Conservation (phyloP, 1,140 invertebrate genomes). For the Littorina saxatilis region DNA sequence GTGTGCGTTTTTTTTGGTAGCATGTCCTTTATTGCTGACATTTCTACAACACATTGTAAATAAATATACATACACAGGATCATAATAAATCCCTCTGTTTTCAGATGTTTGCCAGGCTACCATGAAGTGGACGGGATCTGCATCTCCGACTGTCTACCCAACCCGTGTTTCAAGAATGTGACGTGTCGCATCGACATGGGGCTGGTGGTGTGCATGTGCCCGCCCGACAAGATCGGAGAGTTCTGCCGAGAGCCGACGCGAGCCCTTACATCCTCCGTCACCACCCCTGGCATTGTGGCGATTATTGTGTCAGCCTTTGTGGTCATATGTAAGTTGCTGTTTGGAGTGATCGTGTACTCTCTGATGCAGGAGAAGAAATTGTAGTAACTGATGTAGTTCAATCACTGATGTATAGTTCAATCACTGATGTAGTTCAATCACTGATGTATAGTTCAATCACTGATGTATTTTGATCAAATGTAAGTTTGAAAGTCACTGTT, state of each 20-base stretch:
- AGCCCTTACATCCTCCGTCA: slow-evolving; percentile 62
- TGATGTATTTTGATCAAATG: too few relatives aligned
- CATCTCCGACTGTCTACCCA: slow-evolving; percentile 41
- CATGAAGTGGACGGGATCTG: slow-evolving; percentile 28
- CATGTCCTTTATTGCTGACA: too few relatives aligned
- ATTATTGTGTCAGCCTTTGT: slow-evolving; percentile 72
- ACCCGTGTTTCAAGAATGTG: slow-evolving; percentile 71
- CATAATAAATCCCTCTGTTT: background rate
- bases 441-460: too few relatives aligned
- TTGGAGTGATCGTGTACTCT: too few relatives aligned
- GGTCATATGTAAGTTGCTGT: slow-evolving; percentile 66
- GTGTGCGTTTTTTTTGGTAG: too few relatives aligned
- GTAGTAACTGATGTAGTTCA: too few relatives aligned
- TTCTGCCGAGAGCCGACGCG: slow-evolving; percentile 82
- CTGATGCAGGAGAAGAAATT: too few relatives aligned
- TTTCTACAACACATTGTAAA: too few relatives aligned
- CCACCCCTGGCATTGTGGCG: slow-evolving; percentile 68
- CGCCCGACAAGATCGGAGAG: slow-evolving; percentile 93
- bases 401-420: too few relatives aligned
- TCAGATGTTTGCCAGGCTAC: slow-evolving; percentile 37
- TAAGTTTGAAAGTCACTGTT: too few relatives aligned
- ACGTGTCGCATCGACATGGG: slow-evolving; percentile 51
- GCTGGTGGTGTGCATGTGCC: slow-evolving; percentile 77
- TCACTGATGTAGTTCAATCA: too few relatives aligned
- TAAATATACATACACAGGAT: too few relatives aligned